Evolutionary conservation across 2,888 invertebrate genomes (phyloP).

Genomic region (Cepaea hortensis): DNA sequence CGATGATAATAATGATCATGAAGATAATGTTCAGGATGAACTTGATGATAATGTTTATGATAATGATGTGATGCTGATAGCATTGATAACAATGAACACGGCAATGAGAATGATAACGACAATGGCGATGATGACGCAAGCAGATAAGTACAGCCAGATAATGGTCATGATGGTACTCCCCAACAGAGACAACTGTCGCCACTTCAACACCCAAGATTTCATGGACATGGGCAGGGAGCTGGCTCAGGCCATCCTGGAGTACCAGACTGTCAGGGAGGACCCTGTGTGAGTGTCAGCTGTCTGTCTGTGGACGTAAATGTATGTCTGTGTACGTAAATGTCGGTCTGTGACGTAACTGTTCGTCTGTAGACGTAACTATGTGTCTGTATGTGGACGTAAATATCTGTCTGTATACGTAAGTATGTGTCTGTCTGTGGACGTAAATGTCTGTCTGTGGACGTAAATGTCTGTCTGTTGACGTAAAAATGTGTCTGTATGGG

Average conservation of each 20-base stretch:
- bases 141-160: not conserved
- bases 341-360: not conserved
- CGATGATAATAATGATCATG: too few relatives aligned
- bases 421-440: not conserved
- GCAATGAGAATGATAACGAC: not conserved
- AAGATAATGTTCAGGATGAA: too few relatives aligned
- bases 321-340: not conserved
- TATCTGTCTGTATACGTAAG: not conserved
- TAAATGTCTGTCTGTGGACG: not conserved
- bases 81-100: too few relatives aligned
- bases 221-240: constrained; percentile 73
- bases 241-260: constrained; percentile 70
- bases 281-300: constrained; percentile 63
- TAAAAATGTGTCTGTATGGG: too few relatives aligned
- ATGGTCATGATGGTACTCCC: constrained; percentile 6
- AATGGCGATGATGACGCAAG: not conserved
- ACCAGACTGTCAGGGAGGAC: constrained; percentile 65
- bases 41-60: too few relatives aligned
- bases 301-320: not conserved
- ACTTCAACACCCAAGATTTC: constrained; percentile 73
- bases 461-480: too few relatives aligned
- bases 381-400: not conserved
- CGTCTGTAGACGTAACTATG: not conserved
- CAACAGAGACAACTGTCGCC: constrained; percentile 67
- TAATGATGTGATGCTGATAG: too few relatives aligned